Evolutionary conservation across 2,797 vertebrate genomes (phyloP).

Genomic region (Crax fasciolata): DNA sequence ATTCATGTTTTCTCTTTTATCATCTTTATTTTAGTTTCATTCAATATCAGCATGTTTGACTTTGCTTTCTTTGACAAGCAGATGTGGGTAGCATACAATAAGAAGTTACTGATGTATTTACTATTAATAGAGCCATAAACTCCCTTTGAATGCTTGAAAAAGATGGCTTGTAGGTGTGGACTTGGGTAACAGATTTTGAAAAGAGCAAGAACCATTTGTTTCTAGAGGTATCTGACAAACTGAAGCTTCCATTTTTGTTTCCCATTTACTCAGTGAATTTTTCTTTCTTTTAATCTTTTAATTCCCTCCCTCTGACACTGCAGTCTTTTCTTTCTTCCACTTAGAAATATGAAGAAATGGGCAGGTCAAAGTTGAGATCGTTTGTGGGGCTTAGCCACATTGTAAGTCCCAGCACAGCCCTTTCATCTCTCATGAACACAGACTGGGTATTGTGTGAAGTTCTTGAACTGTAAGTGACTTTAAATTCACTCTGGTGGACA

Average conservation of each 20-base stretch:
- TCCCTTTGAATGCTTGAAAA: slow-evolving; percentile 1
- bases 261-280: slow-evolving; percentile 28
- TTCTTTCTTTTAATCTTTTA: slow-evolving; percentile 49
- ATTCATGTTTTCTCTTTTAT: background rate
- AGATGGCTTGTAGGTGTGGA: background rate
- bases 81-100: background rate
- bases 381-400: slow-evolving; percentile 56
- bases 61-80: slow-evolving; percentile 16
- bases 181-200: background rate
- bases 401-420: slow-evolving; percentile 45
- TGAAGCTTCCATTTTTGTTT: slow-evolving; percentile 22
- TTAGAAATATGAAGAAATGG: slow-evolving; percentile 69
- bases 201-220: background rate
- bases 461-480: slow-evolving; percentile 76
- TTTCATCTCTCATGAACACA: slow-evolving; percentile 70
- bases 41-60: background rate
- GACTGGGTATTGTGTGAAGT: slow-evolving; percentile 61
- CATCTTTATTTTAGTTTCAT: background rate
- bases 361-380: slow-evolving; percentile 70
- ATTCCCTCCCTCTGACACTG: background rate
- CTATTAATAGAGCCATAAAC: background rate
- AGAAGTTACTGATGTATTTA: background rate
- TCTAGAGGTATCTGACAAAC: background rate
- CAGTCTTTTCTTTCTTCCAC: slow-evolving; percentile 44
- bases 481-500: slow-evolving; percentile 65